Base-by-base conservation (phyloP, 2,113 vertebrate genomes). In the Lathamus discolor region DNA sequence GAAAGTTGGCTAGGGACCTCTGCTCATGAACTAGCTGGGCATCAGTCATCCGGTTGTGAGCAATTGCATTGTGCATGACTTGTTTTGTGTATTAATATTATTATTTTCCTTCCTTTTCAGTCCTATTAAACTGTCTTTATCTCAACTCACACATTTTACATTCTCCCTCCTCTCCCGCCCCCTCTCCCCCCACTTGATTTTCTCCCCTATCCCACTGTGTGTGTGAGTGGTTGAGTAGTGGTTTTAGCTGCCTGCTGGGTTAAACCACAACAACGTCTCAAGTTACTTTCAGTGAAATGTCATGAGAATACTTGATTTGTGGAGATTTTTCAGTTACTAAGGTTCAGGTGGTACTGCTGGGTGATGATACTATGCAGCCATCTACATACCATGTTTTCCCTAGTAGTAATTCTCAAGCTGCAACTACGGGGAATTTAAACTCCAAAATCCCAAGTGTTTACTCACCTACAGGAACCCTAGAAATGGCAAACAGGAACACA, bases 391-490 rank as follows among this genome's bases (percentile, higher is more conserved):
- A 64, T 4, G 3, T 72, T 28, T 52, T 64, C 48, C 80, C 22
- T 29, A 3, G 0, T 1, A 86, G n/a, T 25, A 74, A 83, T 63
- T 90, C 41, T 88, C 37, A 77, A 46, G 12, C 13, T 83, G 52
- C 78, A 22, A 67, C 39, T 35, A 52, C 11, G 68, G 2, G 7
- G 19, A 83, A 69, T 77, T 83, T 75, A 73, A 95, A 84, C 31
- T 39, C 19, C 33, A 62, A 93, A 85, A 81, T 35, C 8, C 10
- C 61, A 86, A 73, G 13, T 7, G 13, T 75, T 86, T 93, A 98
- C 99, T 98, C 92, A 99, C 99, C 99, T 64, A 99, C 98, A 80
- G 99, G 98, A 52, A 99, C 97, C 94, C 99, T 97, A n/a, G 99
- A 98, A 39, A 99, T 85, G 54, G 98, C 98, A 88, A 99, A 99